Evolutionary conservation across 2,888 invertebrate genomes (phyloP).

Genomic region (Catocala fraxini): DNA sequence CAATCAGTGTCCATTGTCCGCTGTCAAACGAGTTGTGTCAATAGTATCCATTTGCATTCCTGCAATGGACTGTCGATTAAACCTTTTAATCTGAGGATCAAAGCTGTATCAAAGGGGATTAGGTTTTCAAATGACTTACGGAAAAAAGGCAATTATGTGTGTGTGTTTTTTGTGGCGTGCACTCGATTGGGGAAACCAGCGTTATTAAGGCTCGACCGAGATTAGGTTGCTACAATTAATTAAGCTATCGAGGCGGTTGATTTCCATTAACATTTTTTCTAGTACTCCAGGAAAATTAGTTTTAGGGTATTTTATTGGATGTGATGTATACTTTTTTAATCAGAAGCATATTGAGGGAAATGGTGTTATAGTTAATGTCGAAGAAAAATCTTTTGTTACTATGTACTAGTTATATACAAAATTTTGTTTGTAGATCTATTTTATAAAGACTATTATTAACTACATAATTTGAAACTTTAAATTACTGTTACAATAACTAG

Average conservation of each 20-base stretch:
- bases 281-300: not conserved
- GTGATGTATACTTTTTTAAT: no score
- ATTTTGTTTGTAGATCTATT: no score
- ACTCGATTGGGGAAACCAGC: conserved; percentile 6
- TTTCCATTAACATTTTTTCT: not conserved
- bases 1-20: conserved; percentile 1
- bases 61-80: conserved; percentile 8
- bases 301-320: no score
- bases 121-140: conserved; percentile 32
- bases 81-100: conserved; percentile 19
- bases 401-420: no score
- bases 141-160: conserved; percentile 38
- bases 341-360: no score
- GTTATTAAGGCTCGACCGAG: not conserved
- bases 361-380: no score
- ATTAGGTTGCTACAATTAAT: conserved; percentile 1
- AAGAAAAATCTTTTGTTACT: no score
- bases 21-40: conserved; percentile 37
- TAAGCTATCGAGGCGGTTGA: not conserved
- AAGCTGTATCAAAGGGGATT: conserved; percentile 21
- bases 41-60: conserved; percentile 30
- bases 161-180: conserved; percentile 39
- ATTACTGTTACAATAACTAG: no score
- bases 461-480: no score
- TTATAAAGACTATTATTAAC: no score